Base-by-base conservation (phyloP, 2,888 invertebrate species). In the Tetrapedia diversipes region DNA sequence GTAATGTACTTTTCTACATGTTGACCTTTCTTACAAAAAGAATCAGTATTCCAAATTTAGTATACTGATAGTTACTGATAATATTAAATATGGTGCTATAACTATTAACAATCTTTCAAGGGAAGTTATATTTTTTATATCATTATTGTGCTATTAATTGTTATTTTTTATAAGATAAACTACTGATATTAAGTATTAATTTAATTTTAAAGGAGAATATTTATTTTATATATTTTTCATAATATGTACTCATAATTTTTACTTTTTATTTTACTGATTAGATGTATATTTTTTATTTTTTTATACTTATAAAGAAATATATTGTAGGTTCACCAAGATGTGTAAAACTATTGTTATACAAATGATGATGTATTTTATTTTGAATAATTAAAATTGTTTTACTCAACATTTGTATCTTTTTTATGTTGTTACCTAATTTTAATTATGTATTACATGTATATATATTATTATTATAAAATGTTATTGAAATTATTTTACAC, bases 401-500 rank as follows among this genome's bases (percentile, higher is more conserved):
- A 47, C 24, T 39, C 24, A 22, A 41, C 16, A 49, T 10, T 29
- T 37, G 2, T 37, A 57, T 32, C 0, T 39, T 63, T 37, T 27
- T 47, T 34, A 11, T 41, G n/a, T 43, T 16, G 4, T 27, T 19
- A 27, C 16, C 11, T 16, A 11, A 37, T 53, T 24, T 51, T 45
- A 67, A 29, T 51, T 19, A 34, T 39, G 1, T 22, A 3, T 19
- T 43, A 3, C 11, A 41, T 22, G 41, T 19, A 57, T 49, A 4
- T 29, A 27, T 34, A 19, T 34, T 24, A 68, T 29, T 57, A 3
- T 51, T 60, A 29, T 11, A 2, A 47, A 29, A 3, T 7, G 32
- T 29, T 45, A 2, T 34, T 45, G 22, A 7, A 19, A 59, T 70
- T 29, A 34, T 49, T 54, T 59, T 77, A 77, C n/a, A 90, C 86